Evolutionary conservation across 2,888 invertebrate species (phyloP), one percentile per base, ranked within the genome.

Genomic region (Girardia tigrina): DNA sequence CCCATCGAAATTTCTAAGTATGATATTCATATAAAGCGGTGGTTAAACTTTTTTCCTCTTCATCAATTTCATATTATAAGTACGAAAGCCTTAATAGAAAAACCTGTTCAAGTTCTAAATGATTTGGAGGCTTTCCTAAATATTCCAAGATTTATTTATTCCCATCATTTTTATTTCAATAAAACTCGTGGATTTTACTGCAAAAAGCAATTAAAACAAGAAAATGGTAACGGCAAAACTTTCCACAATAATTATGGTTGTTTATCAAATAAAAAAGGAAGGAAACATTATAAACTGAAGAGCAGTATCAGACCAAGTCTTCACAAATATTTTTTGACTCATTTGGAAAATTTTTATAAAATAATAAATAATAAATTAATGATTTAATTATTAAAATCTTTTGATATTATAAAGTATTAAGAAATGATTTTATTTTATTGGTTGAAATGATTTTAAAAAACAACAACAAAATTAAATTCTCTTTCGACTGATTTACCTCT

Each of bases 21-120:
- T 73, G 69, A 75, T 29, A 73, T 75, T 28, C 72, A 75, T 26
- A 28, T 75, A 73, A 28, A 26, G 20, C 75, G 73, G 2, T 75
- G 70, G 71, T 29, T 75, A 29, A 28, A 28, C 26, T 73, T 26
- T 28, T 75, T 75, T 74, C 75, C 75, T n/a, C 8, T 74, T n/a
- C 28, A 28, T 14, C 42, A 29, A 1, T 69, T 75, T 12, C 75
- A 75, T 28, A 28, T 75, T 0, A 70, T 75, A 23, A 29, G 29
- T 23, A 94, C 94, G 0, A 94, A 94, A 85, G 88, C 89, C 79
- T 88, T 94, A 78, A 91, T 93, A 80, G 90, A 56, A 56, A 4
- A n/a, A 2, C 56, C 56, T 8, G 56, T 56, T 56, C 6, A 56
- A 56, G 56, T 56, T 56, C n/a, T 56, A 4, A 56, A 56, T n/a